These are phyloP conservation scores for Chloroceryle inda DNA, from an alignment of 2,797 vertebrate species.

Conservation along the genomic window DNA sequence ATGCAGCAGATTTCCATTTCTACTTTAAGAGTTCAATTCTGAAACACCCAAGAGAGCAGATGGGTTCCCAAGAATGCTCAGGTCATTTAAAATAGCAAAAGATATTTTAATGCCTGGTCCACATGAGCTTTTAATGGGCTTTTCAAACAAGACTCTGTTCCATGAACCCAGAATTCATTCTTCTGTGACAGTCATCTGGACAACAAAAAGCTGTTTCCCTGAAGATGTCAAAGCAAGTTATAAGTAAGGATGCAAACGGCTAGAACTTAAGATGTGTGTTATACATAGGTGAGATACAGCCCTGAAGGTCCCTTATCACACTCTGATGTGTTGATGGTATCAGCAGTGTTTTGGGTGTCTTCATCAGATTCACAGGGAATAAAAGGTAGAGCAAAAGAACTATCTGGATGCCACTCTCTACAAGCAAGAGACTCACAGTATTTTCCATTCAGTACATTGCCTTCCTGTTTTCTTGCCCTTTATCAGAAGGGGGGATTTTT, in stretches of 20 bases:
- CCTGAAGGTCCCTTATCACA: slow-evolving; percentile 20
- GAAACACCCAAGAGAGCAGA: not conserved
- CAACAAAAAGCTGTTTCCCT: slow-evolving; percentile 2
- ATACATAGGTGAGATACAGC: slow-evolving; percentile 26
- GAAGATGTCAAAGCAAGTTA: slow-evolving; percentile 34
- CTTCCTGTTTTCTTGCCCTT: not conserved
- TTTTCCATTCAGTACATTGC: not conserved
- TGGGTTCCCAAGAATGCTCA: not conserved
- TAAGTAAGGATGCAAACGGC: not conserved
- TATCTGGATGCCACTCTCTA: not conserved
- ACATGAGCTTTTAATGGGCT: not conserved
- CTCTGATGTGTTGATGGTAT: not conserved
- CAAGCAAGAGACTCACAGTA: not conserved
- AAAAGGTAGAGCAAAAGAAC: not conserved
- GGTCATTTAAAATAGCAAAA: not conserved
- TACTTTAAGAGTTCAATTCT: not conserved
- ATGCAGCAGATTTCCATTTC: not conserved
- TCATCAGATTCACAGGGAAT: not conserved
- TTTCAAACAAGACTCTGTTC: not conserved
- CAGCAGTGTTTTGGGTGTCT: not conserved
- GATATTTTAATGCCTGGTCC: not conserved
- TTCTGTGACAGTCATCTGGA: not conserved
- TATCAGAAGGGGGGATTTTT: not conserved
- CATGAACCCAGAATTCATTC: not conserved
- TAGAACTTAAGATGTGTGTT: not conserved